These are phyloP conservation scores for Delia radicum DNA, from an alignment of 1,140 invertebrate genomes.

Conservation along the genomic window DNA sequence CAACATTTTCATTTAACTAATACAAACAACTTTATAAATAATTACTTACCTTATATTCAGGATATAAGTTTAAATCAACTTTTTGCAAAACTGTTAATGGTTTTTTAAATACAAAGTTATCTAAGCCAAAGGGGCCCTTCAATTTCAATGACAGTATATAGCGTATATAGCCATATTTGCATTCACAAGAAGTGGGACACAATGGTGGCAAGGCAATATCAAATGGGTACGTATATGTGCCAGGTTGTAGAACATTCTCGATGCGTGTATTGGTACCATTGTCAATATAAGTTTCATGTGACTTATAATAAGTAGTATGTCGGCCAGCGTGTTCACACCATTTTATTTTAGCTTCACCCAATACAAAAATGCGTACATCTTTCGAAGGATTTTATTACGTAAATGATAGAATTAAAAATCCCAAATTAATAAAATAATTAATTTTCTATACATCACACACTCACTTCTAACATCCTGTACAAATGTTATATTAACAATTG, in stretches of 20 bases:
- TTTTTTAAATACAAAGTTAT: conserved; percentile 59
- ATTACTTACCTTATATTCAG: conserved; percentile 22
- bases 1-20: too few species aligned
- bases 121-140: neutral
- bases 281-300: neutral
- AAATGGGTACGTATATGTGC: conserved; percentile 62
- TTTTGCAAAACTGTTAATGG: conserved; percentile 69
- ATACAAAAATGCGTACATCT: conserved; percentile 43
- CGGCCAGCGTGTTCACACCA: conserved; percentile 34
- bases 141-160: conserved; percentile 59
- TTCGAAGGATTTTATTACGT: neutral
- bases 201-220: conserved; percentile 59
- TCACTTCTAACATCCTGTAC: conserved; percentile 42
- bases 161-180: conserved; percentile 66
- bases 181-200: conserved; percentile 71
- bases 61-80: conserved; percentile 66
- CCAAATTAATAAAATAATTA: neutral
- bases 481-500: conserved; percentile 33
- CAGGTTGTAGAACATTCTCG: conserved; percentile 34
- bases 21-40: neutral
- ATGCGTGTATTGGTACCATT: neutral
- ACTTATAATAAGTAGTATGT: neutral
- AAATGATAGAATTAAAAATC: neutral
- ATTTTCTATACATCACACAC: neutral
- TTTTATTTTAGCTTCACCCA: conserved; percentile 41